Base-by-base conservation (phyloP, 2,888 invertebrate genomes). In the Kryphioiulus occultus region DNA sequence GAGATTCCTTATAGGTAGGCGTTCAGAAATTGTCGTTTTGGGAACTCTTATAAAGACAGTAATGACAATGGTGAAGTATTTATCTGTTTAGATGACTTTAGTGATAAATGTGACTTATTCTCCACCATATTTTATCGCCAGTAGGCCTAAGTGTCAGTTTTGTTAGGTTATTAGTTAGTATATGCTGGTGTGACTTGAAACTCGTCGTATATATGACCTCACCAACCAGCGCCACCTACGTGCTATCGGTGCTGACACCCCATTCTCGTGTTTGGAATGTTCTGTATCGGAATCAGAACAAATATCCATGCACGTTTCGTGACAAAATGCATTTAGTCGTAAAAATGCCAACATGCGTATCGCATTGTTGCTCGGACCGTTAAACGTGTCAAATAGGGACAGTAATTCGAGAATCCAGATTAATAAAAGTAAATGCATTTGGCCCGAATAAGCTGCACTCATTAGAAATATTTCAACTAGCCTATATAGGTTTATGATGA, bases 321-420 rank as follows among this genome's bases (percentile, higher is more conserved):
- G 68, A 68, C 68, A 68, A 17, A 59, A 59, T 59, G 53, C 53
- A 59, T 59, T 59, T 59, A 59, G 53, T n/a, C 53, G 9, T 68
- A 26, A 68, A 59, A 68, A 26, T 68, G 19, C 68, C 10, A 26
- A 9, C 22, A 9, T n/a, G 53, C 53, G 7, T 59, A 59, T 59
- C 53, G 53, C 53, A 5, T 22, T 26, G 68, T 68, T 22, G 26
- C 68, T 68, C 12, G 68, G 68, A 0, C 26, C 68, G 26, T 68
- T 68, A 68, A 68, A 68, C 26, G 68, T 68, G 68, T 68, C 68
- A 26, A 68, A 68, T 26, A n/a, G 68, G 26, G 68, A 19, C 68
- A 26, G 68, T 68, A 68, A 68, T 68, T 68, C 22, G 68, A 22
- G 68, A 26, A 68, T 68, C 68, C 26, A 26, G 68, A 68, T 68